Evolutionary conservation across 2,113 vertebrate species (phyloP).

Genomic region (Myiozetetes cayanensis): DNA sequence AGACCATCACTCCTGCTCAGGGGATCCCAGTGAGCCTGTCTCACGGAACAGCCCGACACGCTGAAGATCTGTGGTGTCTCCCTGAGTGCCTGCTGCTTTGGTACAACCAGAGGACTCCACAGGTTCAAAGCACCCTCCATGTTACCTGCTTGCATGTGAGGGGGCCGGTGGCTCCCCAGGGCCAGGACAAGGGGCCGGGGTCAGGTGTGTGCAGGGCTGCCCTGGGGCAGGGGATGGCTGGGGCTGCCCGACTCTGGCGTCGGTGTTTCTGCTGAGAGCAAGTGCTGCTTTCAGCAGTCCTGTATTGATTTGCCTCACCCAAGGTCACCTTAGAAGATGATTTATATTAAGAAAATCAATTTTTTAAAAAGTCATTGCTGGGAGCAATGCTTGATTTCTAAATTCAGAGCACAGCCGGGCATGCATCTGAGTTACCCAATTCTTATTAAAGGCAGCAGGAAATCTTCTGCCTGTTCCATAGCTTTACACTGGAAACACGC

Average conservation of each 20-base stretch:
- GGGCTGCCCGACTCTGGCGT: accelerated
- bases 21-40: not conserved
- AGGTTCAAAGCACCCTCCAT: not conserved
- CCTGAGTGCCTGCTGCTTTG: not conserved
- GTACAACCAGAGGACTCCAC: not conserved
- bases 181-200: accelerated
- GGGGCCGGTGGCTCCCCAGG: accelerated
- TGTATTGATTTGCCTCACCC: constrained; percentile 37
- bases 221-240: not conserved
- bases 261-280: not conserved
- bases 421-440: not conserved
- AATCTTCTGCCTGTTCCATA: not conserved
- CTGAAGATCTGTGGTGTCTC: not conserved
- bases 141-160: accelerated
- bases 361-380: constrained; percentile 9
- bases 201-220: not conserved
- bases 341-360: constrained; percentile 60
- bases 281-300: constrained; percentile 32
- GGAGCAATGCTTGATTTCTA: constrained; percentile 40
- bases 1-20: not conserved
- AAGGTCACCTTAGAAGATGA: constrained; percentile 46
- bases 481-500: not conserved
- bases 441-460: not conserved
- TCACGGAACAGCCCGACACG: not conserved
- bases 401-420: constrained; percentile 49